phyloP scores from a whole-genome alignment of 2,797 vertebrate species.

The Girardinus metallicus region DNA sequence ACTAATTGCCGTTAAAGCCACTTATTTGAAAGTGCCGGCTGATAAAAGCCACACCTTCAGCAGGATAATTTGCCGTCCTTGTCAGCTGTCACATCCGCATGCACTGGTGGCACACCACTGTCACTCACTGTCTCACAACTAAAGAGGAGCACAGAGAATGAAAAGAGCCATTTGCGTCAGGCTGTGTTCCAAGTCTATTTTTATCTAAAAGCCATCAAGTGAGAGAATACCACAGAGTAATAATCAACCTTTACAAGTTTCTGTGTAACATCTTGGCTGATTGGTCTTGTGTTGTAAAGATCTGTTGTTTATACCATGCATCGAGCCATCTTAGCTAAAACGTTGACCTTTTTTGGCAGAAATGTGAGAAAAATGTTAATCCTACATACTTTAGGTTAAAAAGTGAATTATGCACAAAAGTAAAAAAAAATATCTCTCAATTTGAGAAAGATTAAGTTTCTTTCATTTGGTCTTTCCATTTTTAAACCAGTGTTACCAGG shows the following conservation, averaged over 20 bases:
- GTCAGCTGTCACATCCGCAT: constrained; percentile 52
- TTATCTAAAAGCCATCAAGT: constrained; percentile 68
- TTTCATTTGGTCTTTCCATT: neutral
- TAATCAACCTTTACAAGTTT: constrained; percentile 14
- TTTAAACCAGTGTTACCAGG: neutral
- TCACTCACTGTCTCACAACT: constrained; percentile 67
- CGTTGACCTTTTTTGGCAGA: neutral
- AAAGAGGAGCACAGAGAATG: constrained; percentile 43
- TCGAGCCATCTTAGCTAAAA: neutral
- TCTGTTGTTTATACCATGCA: neutral
- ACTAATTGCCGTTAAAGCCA: constrained; percentile 5
- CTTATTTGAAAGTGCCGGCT: neutral
- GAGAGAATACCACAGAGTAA: constrained; percentile 25
- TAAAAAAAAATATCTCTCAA: neutral
- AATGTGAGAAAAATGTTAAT: neutral
- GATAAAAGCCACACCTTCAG: constrained; percentile 39
- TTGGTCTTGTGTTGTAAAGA: neutral
- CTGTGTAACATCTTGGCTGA: neutral
- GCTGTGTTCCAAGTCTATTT: constrained; percentile 70
- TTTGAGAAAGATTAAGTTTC: neutral
- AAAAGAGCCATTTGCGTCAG: constrained; percentile 58
- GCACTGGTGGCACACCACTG: constrained; percentile 41
- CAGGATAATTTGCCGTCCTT: constrained; percentile 35
- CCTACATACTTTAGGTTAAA: neutral
- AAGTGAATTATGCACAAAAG: neutral